Base-by-base conservation (phyloP, 2,797 vertebrate species). In the Oryzias sinensis region DNA sequence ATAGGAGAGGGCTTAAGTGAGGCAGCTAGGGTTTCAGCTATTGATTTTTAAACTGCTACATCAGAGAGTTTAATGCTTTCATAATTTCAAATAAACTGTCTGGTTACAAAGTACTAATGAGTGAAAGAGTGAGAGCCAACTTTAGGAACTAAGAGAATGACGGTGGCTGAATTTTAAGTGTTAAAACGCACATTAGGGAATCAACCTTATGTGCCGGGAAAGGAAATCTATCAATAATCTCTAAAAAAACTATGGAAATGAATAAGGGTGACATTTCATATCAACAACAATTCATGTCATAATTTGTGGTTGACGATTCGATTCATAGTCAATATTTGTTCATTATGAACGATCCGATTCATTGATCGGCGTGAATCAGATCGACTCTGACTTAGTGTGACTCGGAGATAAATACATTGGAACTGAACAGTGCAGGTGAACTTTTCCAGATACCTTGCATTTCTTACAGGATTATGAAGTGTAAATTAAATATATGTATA, bases 71-170 rank as follows among this genome's bases (percentile, higher is more conserved):
- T 93, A 93, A 92, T 93, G 92, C 90, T 91, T 92, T 91, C 90
- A 93, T 93, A 90, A 93, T 93, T 93, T 91, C 88, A 91, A 92
- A 92, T 91, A 92, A 92, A 92, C 91, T 90, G 91, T 91, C 92
- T 87, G 81, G 85, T 91, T 90, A 87, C 83, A 72, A 90, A 89
- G 88, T 90, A 88, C 87, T 92, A 91, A 93, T 90, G 88, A 91
- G 85, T 85, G 79, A 85, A 86, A 81, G 69, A 83, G 86, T 87
- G 79, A 70, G 83, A 85, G 79, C 65, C 43, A 59, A 72, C 65
- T 57, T 68, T 74, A 80, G 68, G 57, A 84, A 88, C 74, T 75
- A 71, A 77, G 66, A 59, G 70, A 76, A 62, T 8, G 57, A 81
- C 63, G 71, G 56, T 56, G 77, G 70, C 49, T 68, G 83, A 79